phyloP scores from a whole-genome alignment of 2,113 vertebrate genomes.

The Larimichthys crocea region DNA sequence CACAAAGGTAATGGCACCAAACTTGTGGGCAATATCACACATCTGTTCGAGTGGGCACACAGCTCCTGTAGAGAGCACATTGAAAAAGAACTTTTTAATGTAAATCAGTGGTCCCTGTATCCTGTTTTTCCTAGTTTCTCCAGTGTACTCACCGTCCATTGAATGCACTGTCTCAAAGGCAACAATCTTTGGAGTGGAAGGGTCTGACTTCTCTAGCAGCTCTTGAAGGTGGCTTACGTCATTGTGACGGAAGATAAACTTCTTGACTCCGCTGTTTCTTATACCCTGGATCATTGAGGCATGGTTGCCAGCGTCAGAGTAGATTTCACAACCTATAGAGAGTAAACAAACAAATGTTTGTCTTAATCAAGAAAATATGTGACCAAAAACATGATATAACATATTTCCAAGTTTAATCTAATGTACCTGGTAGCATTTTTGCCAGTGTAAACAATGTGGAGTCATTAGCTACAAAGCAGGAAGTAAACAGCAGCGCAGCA shows the following conservation, averaged over 20 bases:
- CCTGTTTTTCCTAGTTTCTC: background rate
- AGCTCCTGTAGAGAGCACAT: constrained; percentile 82
- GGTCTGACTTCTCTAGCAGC: constrained; percentile 87
- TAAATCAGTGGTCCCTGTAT: no score
- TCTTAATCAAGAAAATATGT: background rate
- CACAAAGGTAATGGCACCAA: constrained; percentile 94
- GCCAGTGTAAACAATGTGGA: constrained; percentile 94
- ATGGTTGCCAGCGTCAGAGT: constrained; percentile 94
- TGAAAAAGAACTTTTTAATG: no score
- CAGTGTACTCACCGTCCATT: constrained; percentile 89
- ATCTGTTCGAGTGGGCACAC: constrained; percentile 94
- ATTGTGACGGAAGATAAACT: constrained; percentile 94
- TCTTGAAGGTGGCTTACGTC: constrained; percentile 87
- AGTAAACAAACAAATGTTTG: background rate
- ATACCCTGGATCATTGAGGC: constrained; percentile 97
- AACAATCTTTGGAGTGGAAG: constrained; percentile 90
- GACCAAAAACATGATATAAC: no score
- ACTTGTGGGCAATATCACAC: constrained; percentile 91
- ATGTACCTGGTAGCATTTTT: constrained; percentile 91
- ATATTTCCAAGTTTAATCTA: no score
- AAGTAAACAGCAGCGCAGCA: constrained; percentile 91
- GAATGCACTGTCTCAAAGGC: constrained; percentile 96
- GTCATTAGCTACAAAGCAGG: constrained; percentile 96
- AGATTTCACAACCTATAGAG: constrained; percentile 91
- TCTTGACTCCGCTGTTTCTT: constrained; percentile 91